These are phyloP conservation scores for Gavia stellata DNA, from an alignment of 2,113 vertebrate genomes.

Conservation along the genomic window DNA sequence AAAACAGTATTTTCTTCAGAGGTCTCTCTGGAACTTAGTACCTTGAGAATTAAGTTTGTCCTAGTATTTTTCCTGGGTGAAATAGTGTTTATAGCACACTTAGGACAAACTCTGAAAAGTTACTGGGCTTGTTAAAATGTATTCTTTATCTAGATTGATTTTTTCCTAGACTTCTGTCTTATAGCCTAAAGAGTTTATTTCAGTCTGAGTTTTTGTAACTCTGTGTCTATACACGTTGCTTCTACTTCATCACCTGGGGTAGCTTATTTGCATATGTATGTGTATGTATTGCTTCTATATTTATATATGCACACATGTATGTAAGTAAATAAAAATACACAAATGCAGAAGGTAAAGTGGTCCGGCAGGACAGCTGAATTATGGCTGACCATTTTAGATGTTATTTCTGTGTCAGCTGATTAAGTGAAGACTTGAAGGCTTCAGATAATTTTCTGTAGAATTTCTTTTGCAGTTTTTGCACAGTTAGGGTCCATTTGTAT, in stretches of 20 bases:
- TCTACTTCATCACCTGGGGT: not conserved
- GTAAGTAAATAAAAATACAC: not conserved
- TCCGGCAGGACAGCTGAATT: not conserved
- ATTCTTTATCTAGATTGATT: not conserved
- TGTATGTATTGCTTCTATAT: not conserved
- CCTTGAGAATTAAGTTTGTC: not conserved
- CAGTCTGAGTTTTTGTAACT: not conserved
- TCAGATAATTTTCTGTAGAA: not conserved
- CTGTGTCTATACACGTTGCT: not conserved
- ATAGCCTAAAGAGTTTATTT: not conserved
- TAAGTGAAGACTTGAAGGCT: not conserved
- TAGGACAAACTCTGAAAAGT: not conserved
- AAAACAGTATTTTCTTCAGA: slow-evolving; percentile 70
- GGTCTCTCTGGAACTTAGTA: slow-evolving; percentile 33
- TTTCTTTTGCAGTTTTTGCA: not conserved
- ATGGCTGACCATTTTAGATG: not conserved
- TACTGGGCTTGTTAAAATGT: not conserved
- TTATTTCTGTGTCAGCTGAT: not conserved
- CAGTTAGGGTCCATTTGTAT: not conserved
- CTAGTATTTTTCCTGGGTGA: not conserved
- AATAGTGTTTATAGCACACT: not conserved
- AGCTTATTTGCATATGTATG: not conserved
- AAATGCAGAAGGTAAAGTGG: not conserved
- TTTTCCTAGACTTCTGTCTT: not conserved
- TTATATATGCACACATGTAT: not conserved